Base-by-base conservation (phyloP, 2,113 vertebrate species). In the Ploceus nigricollis region DNA sequence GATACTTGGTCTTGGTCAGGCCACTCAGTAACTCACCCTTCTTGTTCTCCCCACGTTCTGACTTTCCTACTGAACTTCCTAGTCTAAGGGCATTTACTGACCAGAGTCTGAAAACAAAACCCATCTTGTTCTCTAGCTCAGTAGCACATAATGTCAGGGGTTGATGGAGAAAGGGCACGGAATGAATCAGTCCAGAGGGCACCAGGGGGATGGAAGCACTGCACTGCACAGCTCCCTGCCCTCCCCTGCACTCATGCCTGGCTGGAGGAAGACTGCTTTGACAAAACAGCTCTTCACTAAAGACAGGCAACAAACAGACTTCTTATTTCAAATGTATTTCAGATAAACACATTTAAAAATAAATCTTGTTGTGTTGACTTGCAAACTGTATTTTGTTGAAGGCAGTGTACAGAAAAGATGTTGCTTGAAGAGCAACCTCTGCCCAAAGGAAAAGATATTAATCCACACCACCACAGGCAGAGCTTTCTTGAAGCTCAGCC, bases 401-500 rank as follows among this genome's bases (percentile, higher is more conserved):
- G 63, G 56, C 72, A 68, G 53, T 4, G 0, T 13, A 40, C 6
- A 50, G 82, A 58, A 77, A 73, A 65, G 48, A 63, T 23, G 17
- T 8, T 48, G 76, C 80, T 22, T 53, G 58, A 45, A 85, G 68
- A 95, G 16, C 54, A 66, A 24, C 35, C 31, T 68, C 58, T 61
- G 79, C n/a, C 63, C 11, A 1, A 57, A 40, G 76, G 35, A 86
- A 64, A 42, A 70, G n/a, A 30, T 7, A 8, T 21, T 5, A 30
- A 64, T 3, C 24, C 47, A 14, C 4, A 1, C 4, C 19, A 33
- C 30, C 1, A 3, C 69, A 68, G 5, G 1, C 1, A 5, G 9
- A 19, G 47, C 10, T 51, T 37, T 57, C 61, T 30, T 27, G 45
- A 77, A 70, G 35, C 35, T 66, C 21, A 48, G 82, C 12, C 68